Evolutionary conservation across 2,888 invertebrate genomes (phyloP), one percentile per base, ranked within the genome.

Genomic region (Trisateles emortualis): DNA sequence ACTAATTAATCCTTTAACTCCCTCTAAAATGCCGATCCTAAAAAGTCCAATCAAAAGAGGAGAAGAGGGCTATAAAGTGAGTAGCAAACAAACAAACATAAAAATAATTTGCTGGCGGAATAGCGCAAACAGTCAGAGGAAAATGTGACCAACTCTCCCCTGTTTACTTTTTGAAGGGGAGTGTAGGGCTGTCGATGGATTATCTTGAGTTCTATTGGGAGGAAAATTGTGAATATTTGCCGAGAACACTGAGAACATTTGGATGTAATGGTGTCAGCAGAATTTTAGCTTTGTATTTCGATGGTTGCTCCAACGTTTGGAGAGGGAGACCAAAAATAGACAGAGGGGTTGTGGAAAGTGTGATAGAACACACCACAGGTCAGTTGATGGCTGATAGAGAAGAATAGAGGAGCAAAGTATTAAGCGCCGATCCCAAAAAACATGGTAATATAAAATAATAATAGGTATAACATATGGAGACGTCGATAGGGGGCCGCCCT

Each of bases 21-120:
- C 29, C 29, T 9, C 38, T 17, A 11, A 50, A 42, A 41, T 11
- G 9, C 16, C n/a, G n/a, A 17, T 24, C 19, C 29, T 46, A 33
- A 47, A 33, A 16, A 47, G 66, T 52, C 48, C 32, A 50, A 69
- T 66, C 36, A 52, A n/a, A n/a, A 54, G 53, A 35, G 19, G 16
- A 38, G 30, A 32, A 53, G 36, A 40, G 30, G 13, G 35, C 33
- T 49, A 33, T 59, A 56, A 59, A 51, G 51, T 46, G 30, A 22
- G 52, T 51, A 39, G 47, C 50, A 45, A 52, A 68, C 46, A 53
- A 49, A 45, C 50, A 63, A 32, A 59, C 56, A 63, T 64, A 67
- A 70, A 67, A 64, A 65, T 52, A 55, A 62, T 65, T 62, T 52
- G 51, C 14, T 51, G 38, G 52, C 10, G 42, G 52, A 50, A 57